These are phyloP conservation scores for Orchestes rusci DNA, from an alignment of 2,888 invertebrate species.

Conservation along the genomic window DNA sequence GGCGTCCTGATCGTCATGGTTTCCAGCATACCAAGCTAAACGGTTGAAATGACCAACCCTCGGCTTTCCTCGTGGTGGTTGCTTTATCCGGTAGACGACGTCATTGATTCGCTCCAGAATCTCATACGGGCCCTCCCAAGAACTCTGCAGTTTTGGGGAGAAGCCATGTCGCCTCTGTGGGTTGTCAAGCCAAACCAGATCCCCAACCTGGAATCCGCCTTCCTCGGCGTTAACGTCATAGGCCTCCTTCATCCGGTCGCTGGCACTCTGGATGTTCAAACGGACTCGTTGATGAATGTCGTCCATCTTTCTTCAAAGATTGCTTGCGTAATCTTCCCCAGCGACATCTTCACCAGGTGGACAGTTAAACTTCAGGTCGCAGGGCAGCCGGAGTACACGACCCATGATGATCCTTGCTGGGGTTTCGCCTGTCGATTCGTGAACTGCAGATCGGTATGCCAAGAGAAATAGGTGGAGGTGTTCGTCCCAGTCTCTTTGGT, in stretches of 20 bases:
- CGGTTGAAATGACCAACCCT: background rate
- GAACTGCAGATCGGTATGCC: conserved; percentile 1
- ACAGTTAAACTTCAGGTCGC: background rate
- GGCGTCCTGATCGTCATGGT: background rate
- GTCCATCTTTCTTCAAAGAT: conserved; percentile 10
- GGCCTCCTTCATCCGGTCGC: background rate
- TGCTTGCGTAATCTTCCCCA: conserved; percentile 12
- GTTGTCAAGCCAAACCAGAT: background rate
- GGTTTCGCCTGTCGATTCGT: background rate
- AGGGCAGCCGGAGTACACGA: background rate
- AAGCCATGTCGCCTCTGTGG: background rate
- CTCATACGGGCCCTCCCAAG: background rate
- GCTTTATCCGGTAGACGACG: background rate
- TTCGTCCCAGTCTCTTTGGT: background rate
- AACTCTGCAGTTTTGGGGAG: background rate
- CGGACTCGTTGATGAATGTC: conserved; percentile 13
- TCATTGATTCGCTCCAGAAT: background rate
- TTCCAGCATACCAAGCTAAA: background rate
- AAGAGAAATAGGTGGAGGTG: background rate
- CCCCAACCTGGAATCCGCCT: background rate
- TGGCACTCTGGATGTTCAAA: background rate
- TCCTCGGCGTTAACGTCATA: background rate
- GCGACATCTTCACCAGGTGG: conserved; percentile 21
- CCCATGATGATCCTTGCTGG: background rate
- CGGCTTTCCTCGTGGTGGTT: background rate